Conservation (phyloP, 2,888 invertebrate species). For the Brassicogethes aeneus region DNA sequence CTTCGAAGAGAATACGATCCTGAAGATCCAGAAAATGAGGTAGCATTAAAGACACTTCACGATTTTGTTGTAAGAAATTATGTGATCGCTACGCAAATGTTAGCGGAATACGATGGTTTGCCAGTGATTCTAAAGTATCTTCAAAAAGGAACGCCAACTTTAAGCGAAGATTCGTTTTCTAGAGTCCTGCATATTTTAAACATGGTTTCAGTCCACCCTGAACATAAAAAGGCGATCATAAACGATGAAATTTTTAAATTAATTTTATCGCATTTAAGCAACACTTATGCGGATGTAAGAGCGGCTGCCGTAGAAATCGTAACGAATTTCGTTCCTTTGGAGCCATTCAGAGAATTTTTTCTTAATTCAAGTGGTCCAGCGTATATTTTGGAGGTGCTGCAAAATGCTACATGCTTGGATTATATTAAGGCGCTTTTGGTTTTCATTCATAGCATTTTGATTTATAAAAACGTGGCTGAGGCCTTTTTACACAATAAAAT, state of each 20-base stretch:
- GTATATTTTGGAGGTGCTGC: constrained; percentile 18
- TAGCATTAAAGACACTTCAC: constrained; percentile 25
- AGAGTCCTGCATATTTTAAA: constrained; percentile 6
- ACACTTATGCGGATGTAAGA: constrained; percentile 12
- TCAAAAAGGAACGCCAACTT: constrained; percentile 14
- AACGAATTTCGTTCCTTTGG: constrained; percentile 14
- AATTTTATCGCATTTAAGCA: constrained; percentile 14
- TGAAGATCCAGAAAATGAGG: constrained; percentile 24
- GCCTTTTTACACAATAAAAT: constrained; percentile 20
- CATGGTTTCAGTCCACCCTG: constrained; percentile 13
- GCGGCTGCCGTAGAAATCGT: constrained; percentile 21
- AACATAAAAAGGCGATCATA: constrained; percentile 18
- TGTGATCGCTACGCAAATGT: constrained; percentile 20
- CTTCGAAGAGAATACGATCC: constrained; percentile 19
- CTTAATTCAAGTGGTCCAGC: constrained; percentile 18
- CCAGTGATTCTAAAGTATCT: constrained; percentile 22
- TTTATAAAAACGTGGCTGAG: constrained; percentile 22
- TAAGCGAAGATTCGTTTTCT: constrained; percentile 18
- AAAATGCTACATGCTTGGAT: constrained; percentile 13
- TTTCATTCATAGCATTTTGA: constrained; percentile 25
- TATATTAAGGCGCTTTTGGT: constrained; percentile 22
- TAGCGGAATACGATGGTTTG: constrained; percentile 19
- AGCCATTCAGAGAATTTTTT: constrained; percentile 21
- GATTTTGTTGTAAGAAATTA: constrained; percentile 22
- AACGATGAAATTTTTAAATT: constrained; percentile 17